Evolutionary conservation across 37 sponge, comb jelly and placozoan species (phyloP).

Genomic region (Tethya wilhelma): DNA sequence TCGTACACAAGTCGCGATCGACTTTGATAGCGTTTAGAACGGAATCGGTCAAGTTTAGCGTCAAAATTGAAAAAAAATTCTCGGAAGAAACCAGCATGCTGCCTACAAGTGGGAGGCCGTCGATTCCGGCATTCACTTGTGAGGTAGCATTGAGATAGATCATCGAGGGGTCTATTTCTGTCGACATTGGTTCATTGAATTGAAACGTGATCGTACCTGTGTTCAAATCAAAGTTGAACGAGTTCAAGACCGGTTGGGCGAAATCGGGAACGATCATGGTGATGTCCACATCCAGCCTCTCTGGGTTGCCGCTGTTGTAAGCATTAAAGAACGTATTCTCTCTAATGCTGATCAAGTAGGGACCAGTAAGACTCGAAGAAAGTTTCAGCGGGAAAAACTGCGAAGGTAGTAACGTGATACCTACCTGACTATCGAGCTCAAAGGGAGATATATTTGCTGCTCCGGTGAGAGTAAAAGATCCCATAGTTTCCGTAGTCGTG

Average conservation of each 20-base stretch:
- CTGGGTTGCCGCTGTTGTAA: neutral
- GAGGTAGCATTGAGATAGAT: neutral
- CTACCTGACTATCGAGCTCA: neutral
- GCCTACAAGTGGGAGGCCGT: neutral
- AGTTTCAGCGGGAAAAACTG: neutral
- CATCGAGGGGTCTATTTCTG: neutral
- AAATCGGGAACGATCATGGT: neutral
- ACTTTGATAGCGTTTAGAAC: constrained; percentile 14
- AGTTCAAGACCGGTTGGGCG: neutral
- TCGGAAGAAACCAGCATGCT: neutral
- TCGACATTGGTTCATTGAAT: neutral
- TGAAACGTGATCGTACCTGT: neutral
- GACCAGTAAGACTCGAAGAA: neutral
- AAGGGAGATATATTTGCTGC: neutral
- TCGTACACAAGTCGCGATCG: constrained; percentile 25
- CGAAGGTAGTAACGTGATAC: neutral
- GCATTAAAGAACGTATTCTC: neutral
- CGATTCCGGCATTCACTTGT: neutral
- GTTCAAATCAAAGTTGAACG: constrained; percentile 15
- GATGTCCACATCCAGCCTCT: neutral
- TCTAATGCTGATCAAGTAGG: neutral
- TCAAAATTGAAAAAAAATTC: neutral
- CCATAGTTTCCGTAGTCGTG: neutral
- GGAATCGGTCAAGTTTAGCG: neutral
- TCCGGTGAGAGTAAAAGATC: neutral